Evolutionary conservation across 1,140 invertebrate genomes (phyloP), one percentile per base, ranked within the genome.

Genomic region (Colletes latitarsis): DNA sequence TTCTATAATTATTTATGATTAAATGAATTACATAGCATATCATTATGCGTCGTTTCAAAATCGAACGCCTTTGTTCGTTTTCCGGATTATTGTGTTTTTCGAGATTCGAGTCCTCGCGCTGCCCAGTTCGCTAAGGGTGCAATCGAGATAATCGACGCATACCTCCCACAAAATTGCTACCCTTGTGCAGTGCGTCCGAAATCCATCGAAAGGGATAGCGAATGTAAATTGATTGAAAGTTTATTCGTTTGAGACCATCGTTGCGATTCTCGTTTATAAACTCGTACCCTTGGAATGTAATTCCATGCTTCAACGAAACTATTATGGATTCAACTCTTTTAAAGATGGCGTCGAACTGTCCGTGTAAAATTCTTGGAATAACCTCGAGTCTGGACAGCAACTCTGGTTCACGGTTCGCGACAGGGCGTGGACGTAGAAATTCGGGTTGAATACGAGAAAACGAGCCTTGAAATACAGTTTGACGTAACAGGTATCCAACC

Each of bases 1-100:
- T 83, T 78, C 70, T 46, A 71, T 86, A 80, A 85, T 85, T 85
- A 85, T 82, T 84, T 69, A 74, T 77, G 73, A 85, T 85, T 82
- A 77, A 85, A 75, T 73, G 73, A 85, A 85, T 85, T 85, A 72
- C 21, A 85, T 58, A 75, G 79, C 15, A 49, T 82, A 82, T 83
- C 57, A 86, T 86, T 86, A 81, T 3, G 14, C 60, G 55, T 60
- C 71, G 63, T 80, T 75, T 39, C 19, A 17, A 79, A 46, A 66
- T 66, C 41, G 17, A 49, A 79, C 43, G 70, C 68, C 77, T 73
- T 79, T 73, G 60, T 79, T 73, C 77, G 77, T 79, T 79, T 79
- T 39, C 60, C 60, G 77, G 60, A 79, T 79, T 66, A 73, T 79
- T 41, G 77, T 79, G n/a, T 73, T 73, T 66, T 77, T 49, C 60